Evolutionary conservation across 2,888 invertebrate genomes (phyloP), one percentile per base, ranked within the genome.

Genomic region (Tridacna crocea): DNA sequence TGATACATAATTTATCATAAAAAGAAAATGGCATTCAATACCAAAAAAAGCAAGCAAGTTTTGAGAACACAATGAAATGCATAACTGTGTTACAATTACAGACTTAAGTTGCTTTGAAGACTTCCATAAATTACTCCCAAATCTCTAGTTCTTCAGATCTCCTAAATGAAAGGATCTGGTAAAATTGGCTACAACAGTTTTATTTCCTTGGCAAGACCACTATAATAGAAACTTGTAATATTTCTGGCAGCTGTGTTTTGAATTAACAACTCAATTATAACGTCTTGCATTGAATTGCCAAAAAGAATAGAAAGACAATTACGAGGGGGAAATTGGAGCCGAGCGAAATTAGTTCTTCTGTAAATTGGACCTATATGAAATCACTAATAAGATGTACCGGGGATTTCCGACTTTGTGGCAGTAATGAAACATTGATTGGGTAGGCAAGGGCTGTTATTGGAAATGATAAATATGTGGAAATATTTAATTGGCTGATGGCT

Each of bases 221-320:
- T 36, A 55, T 47, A 61, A 61, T 61, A 61, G 61, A 70, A 77
- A 70, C 60, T 78, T 73, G 55, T 75, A 68, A 65, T 78, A 77
- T 70, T 76, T 79, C 80, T 77, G 77, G 79, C 85, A 83, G 86
- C 81, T 86, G 86, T 79, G 80, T 77, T 77, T 73, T 77, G 77
- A 83, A 86, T 86, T 86, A 86, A 86, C 86, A 81, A 83, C 80
- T 82, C 86, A 86, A 86, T 86, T 86, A 86, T 83, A 83, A 83
- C 63, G 74, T 79, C 78, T 86, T 83, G 86, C 86, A 86, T 86
- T 81, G 79, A 86, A 86, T 86, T 83, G 86, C 86, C 86, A 86
- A 86, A 85, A 83, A 83, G 83, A 86, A 81, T 86, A 81, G 78
- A 79, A 77, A 83, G 86, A 77, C 86, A 86, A 86, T 86, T 86